These are phyloP conservation scores for Scrobipalpa atriplicella DNA, from an alignment of 2,888 invertebrate species.

Conservation along the genomic window DNA sequence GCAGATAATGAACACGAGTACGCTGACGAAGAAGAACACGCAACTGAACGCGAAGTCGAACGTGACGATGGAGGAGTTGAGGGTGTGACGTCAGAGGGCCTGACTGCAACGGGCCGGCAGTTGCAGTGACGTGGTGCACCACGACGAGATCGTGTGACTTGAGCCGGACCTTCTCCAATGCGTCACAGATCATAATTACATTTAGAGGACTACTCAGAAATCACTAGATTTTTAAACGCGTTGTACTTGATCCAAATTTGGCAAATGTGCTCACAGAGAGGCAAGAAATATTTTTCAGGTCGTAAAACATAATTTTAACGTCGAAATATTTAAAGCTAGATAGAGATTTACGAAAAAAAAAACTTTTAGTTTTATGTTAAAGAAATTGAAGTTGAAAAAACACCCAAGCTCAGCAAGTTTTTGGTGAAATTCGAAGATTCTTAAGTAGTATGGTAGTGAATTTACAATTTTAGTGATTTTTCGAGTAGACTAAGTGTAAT, in stretches of 20 bases:
- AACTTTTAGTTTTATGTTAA: too few species aligned
- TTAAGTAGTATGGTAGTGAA: not conserved
- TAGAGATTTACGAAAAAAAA: too few species aligned
- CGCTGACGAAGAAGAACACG: constrained; percentile 89
- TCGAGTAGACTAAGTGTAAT: constrained; percentile 8
- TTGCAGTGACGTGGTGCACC: constrained; percentile 77
- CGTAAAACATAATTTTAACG: not conserved
- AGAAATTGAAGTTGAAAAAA: too few species aligned
- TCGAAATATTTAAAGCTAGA: too few species aligned
- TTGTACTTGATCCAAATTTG: not conserved
- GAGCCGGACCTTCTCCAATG: constrained; percentile 80
- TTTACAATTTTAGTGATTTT: constrained; percentile 22
- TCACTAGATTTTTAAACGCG: constrained; percentile 6
- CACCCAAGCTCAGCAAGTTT: too few species aligned
- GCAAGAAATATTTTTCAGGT: not conserved
- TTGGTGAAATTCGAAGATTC: not conserved
- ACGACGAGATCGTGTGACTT: constrained; percentile 80
- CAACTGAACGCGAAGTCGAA: constrained; percentile 84
- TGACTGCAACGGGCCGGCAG: constrained; percentile 82
- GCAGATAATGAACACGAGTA: constrained; percentile 90
- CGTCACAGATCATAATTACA: constrained; percentile 66
- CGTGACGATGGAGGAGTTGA: constrained; percentile 89
- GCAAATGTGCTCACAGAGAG: not conserved
- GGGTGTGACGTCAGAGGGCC: constrained; percentile 90
- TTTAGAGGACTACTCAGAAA: constrained; percentile 44